Base-by-base conservation (phyloP, 2,888 invertebrate species). In the Drosophila longiperda region DNA sequence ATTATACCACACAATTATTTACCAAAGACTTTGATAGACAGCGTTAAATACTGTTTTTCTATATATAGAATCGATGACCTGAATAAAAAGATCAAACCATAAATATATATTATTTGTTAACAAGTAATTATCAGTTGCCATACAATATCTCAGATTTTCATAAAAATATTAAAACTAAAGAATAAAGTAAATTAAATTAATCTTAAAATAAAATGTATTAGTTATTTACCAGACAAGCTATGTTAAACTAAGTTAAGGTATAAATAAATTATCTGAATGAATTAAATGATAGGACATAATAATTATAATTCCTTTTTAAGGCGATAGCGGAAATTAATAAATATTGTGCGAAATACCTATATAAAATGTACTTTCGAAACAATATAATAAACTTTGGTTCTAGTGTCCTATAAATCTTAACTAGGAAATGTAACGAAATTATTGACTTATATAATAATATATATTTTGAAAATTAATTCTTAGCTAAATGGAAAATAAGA, bases 1-100 rank as follows among this genome's bases (percentile, higher is more conserved):
- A 48, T 57, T 33, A 65, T 33, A 42, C 69, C 66, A 63, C 52
- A 62, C 50, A 54, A 66, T 66, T 11, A 49, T 52, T 53, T 61
- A 29, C 38, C 26, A 23, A 54, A 38, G 29, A 61, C 65, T 33
- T 64, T 75, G 64, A n/a, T 49, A 42, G 23, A 45, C 36, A 23
- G 20, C 23, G 38, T 49, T 45, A 38, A 54, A 36, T 61, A 3
- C 36, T 15, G n/a, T 3, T 11, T 54, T 38, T 50, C 4, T 1
- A 7, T 45, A 15, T 23, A 45, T 7, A 15, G n/a, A 6, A 6
- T 42, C n/a, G 40, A 1, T 42, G 3, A 7, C 6, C 15, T 23
- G 48, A 15, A 23, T 15, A 20, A 20, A 42, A 42, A 20, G 20
- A 20, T 2, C 17, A 9, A 3, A 9, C 38, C n/a, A 9, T 17